Conservation (phyloP, 2,797 vertebrate genomes). For the Falco columbarius region DNA sequence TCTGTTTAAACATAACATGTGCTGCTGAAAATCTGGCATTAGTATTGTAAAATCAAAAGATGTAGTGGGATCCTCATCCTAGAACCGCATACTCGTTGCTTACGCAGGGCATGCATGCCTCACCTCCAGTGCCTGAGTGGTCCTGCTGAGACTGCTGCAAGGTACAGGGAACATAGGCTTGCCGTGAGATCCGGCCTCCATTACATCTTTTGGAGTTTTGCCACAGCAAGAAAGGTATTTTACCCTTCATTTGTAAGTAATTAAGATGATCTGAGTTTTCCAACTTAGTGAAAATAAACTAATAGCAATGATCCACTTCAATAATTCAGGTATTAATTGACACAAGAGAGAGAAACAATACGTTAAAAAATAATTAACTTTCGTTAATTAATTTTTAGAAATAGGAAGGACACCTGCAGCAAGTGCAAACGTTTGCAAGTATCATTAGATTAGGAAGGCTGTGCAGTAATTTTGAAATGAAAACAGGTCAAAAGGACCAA, state of each 20-base stretch:
- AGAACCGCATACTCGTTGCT: not conserved
- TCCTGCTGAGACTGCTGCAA: not conserved
- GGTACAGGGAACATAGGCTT: not conserved
- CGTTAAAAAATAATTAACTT: slow-evolving; percentile 68
- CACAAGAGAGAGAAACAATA: slow-evolving; percentile 52
- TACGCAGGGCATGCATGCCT: accelerated
- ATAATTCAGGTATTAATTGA: slow-evolving; percentile 53
- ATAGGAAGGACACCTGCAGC: slow-evolving; percentile 41
- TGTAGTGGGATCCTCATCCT: not conserved
- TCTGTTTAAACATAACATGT: not conserved
- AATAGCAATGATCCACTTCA: slow-evolving; percentile 61
- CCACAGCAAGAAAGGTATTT: slow-evolving; percentile 2
- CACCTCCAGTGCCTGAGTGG: not conserved
- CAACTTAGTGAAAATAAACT: slow-evolving; percentile 58
- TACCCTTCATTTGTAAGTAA: slow-evolving; percentile 54
- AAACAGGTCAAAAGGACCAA: not conserved
- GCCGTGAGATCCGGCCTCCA: not conserved
- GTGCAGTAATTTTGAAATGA: not conserved
- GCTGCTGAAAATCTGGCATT: not conserved
- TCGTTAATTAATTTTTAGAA: slow-evolving; percentile 64
- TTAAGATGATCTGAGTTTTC: slow-evolving; percentile 48
- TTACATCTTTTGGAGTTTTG: slow-evolving; percentile 18
- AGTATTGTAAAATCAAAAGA: not conserved
- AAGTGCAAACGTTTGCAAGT: not conserved
- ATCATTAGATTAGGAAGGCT: slow-evolving; percentile 1